phyloP scores from a whole-genome alignment of 2,797 vertebrate species.

The Rhabdomys pumilio region DNA sequence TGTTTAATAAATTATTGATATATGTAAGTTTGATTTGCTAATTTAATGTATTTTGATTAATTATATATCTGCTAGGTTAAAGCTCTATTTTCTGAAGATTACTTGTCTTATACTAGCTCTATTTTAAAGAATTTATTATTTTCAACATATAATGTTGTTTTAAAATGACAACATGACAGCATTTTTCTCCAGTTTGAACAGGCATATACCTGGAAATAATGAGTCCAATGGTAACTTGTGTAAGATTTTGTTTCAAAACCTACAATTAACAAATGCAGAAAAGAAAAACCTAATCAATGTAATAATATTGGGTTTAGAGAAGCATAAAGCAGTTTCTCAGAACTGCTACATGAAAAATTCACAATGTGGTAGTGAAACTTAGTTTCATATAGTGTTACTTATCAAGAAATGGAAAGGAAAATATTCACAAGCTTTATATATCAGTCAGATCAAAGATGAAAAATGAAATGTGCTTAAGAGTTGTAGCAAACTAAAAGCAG shows the following conservation, averaged over 20 bases:
- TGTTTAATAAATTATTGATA: neutral
- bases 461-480: constrained; percentile 61
- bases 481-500: constrained; percentile 52
- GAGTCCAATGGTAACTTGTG: neutral
- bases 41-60: neutral
- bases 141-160: neutral
- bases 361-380: neutral
- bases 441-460: constrained; percentile 27
- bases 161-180: neutral
- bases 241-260: neutral
- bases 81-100: neutral
- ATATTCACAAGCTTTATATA: neutral
- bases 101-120: neutral
- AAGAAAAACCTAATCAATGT: neutral
- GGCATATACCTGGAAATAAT: neutral
- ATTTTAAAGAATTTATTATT: neutral
- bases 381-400: constrained; percentile 16
- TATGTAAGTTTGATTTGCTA: neutral
- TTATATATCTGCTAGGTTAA: neutral
- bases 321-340: neutral
- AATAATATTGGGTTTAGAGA: neutral
- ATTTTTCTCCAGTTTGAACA: neutral
- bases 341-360: neutral
- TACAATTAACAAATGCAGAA: neutral
- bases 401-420: neutral